These are phyloP conservation scores for Grammomys dolichurus DNA, from an alignment of 2,113 vertebrate genomes.

Conservation along the genomic window DNA sequence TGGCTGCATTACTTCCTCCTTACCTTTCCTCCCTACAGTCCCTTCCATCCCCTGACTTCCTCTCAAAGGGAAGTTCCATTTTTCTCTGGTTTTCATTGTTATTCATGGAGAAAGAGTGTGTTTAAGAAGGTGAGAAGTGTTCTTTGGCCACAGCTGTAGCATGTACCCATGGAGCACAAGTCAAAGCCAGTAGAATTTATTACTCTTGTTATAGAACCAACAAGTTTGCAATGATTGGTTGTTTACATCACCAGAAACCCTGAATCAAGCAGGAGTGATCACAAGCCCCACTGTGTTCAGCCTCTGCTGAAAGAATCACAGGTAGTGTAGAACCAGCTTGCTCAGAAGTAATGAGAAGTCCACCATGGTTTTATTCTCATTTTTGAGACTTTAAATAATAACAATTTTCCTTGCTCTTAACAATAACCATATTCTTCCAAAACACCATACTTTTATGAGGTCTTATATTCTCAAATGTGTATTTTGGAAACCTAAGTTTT, in stretches of 20 bases:
- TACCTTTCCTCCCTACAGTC: neutral
- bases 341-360: neutral
- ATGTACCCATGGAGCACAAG: neutral
- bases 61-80: neutral
- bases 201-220: neutral
- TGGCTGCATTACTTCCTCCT: neutral
- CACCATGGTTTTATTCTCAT: neutral
- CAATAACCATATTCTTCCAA: neutral
- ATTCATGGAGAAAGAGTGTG: neutral
- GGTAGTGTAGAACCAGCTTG: neutral
- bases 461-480: neutral
- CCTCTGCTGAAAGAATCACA: neutral
- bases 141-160: neutral
- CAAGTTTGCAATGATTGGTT: neutral
- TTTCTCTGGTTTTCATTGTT: neutral
- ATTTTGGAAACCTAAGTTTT: neutral
- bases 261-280: neutral
- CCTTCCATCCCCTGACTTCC: neutral
- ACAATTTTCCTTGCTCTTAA: neutral
- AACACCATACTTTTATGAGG: neutral
- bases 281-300: neutral
- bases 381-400: constrained; percentile 20
- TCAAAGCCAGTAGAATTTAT: constrained; percentile 5
- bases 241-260: neutral
- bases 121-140: neutral